Percentiles rank a stretch among this genome's conserved stretches.
Conservation (phyloP, 2,113 vertebrate species). For the Malurus melanocephalus region DNA sequence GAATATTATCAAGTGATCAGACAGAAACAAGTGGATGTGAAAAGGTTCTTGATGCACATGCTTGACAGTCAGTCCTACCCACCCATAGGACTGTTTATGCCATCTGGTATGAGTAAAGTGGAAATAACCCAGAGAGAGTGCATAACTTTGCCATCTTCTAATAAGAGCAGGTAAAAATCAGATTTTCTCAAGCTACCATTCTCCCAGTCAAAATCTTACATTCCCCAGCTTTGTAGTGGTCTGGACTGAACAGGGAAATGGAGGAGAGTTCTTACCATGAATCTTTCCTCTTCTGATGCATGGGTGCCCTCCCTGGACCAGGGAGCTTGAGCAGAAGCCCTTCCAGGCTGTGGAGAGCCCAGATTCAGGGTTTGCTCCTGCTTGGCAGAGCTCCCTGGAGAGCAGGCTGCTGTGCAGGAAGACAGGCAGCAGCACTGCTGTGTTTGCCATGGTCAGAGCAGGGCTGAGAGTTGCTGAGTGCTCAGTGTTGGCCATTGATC, state of each 20-base stretch:
- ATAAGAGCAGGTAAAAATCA: background rate
- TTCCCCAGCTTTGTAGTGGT: background rate
- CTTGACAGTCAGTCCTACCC: background rate
- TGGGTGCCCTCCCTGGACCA: background rate
- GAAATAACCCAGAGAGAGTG: background rate
- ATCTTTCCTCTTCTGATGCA: fast-evolving
- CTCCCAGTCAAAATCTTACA: background rate
- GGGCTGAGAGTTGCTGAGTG: background rate
- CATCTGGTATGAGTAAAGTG: background rate
- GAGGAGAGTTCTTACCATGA: background rate
- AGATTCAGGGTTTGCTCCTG: fast-evolving
- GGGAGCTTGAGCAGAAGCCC: background rate
- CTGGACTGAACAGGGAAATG: background rate
- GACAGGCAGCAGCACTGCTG: background rate
- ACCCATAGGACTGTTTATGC: background rate
- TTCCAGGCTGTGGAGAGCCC: background rate
- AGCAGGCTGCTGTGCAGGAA: fast-evolving
- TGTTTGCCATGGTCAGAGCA: background rate
- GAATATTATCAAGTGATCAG: background rate
- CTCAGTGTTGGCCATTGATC: background rate
- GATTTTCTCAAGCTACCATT: background rate
- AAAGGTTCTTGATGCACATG: background rate
- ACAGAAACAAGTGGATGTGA: background rate
- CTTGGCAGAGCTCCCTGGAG: background rate
- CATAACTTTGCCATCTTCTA: background rate